Evolutionary conservation across 2,797 vertebrate genomes (phyloP).

Genomic region (Xiphorhynchus erythropygius): DNA sequence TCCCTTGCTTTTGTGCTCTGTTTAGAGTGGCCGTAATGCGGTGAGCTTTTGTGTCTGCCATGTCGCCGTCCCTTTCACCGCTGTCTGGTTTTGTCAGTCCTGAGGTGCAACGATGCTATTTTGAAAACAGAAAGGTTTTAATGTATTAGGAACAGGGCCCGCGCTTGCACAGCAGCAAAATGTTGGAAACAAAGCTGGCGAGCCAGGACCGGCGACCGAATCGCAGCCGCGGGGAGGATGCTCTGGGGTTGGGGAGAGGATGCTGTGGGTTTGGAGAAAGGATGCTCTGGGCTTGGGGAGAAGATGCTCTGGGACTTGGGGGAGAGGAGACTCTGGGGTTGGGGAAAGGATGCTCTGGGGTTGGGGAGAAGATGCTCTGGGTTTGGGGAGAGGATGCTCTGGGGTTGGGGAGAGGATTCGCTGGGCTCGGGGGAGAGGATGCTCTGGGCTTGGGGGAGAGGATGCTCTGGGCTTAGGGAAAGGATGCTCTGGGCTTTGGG

Average conservation of each 20-base stretch:
- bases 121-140: slow-evolving; percentile 78
- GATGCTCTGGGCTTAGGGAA: too few species aligned
- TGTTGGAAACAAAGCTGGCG: slow-evolving; percentile 28
- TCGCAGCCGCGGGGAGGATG: background rate
- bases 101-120: slow-evolving; percentile 82
- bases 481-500: background rate
- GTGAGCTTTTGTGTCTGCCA: slow-evolving; percentile 93
- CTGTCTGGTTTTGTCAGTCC: slow-evolving; percentile 88
- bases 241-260: background rate
- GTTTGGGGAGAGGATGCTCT: background rate
- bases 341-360: too few species aligned
- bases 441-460: too few species aligned
- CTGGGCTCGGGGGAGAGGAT: too few species aligned
- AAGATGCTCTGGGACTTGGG: too few species aligned
- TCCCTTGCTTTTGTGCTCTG: slow-evolving; percentile 91
- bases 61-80: slow-evolving; percentile 90
- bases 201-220: background rate
- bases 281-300: too few species aligned
- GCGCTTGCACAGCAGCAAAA: slow-evolving; percentile 55
- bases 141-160: slow-evolving; percentile 64
- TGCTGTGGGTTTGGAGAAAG: too few species aligned
- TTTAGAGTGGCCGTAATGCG: slow-evolving; percentile 87
- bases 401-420: too few species aligned
- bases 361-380: too few species aligned
- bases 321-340: too few species aligned